Base-by-base conservation (phyloP, 2,797 vertebrate species). In the Cyclopterus lumpus region DNA sequence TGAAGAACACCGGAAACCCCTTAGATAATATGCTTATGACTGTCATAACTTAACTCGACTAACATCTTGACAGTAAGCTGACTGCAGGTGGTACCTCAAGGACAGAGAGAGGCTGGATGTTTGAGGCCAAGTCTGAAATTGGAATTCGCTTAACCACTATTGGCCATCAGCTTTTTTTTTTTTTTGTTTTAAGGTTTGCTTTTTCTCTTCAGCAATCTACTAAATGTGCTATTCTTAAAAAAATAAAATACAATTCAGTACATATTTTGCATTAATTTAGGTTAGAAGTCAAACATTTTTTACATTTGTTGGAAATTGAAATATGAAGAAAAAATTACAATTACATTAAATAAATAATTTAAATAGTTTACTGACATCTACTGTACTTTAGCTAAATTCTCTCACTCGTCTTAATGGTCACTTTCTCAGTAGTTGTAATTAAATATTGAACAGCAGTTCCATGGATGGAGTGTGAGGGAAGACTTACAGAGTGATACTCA, bases 371-470 rank as follows among this genome's bases (percentile, higher is more conserved):
- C 70, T 65, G 51, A 64, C 51, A 67, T 48, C 53, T 78, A 15
- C 71, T 73, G 65, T 36, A 66, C 64, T 83, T 49, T 61, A 71
- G 70, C 54, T 79, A 53, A 87, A 83, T 75, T 55, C 71, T 70
- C 85, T 75, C 73, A 67, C 67, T 61, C 44, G 61, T 82, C 73
- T 88, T 73, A 54, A 62, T 74, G 84, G 84, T 82, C 84, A 85
- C 79, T 81, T 74, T 77, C 69, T 72, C 20, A 57, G 73, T 71
- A 66, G 68, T 57, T 64, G 64, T 84, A 88, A 88, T 90, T 86
- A 92, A 89, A 85, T 87, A 86, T 83, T 88, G 85, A 89, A 73
- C 80, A 83, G 67, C 48, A 77, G 86, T 90, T 87, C 84, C 83
- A 83, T 73, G 84, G 87, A 81, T 79, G 85, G 64, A 62, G 54